These are phyloP conservation scores for Philopedon plagiatum DNA, from an alignment of 2,888 invertebrate genomes.

Conservation along the genomic window DNA sequence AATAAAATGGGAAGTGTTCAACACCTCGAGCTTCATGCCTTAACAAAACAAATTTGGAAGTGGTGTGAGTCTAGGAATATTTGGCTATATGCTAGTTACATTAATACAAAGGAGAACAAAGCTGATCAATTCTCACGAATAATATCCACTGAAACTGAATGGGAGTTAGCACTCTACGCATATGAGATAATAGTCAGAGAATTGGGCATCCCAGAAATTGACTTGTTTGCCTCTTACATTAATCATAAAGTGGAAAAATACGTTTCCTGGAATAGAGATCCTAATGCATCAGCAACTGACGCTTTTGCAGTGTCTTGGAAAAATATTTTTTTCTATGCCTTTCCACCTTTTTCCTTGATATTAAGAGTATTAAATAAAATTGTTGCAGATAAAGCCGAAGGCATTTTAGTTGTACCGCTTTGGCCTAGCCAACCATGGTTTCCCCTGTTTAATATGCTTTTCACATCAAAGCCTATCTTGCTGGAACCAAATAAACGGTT, in stretches of 20 bases:
- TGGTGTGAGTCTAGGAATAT: conserved; percentile 29
- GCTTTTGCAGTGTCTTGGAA: conserved; percentile 13
- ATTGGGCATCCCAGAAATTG: conserved; percentile 13
- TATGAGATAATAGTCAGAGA: too few species aligned
- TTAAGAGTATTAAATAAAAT: too few species aligned
- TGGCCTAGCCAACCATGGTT: too few species aligned
- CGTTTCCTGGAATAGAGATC: conserved; percentile 39
- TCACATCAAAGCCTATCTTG: too few species aligned
- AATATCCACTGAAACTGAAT: conserved; percentile 6
- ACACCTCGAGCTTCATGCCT: background rate
- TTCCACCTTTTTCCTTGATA: conserved; percentile 51
- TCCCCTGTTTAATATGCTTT: too few species aligned
- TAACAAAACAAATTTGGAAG: conserved; percentile 10
- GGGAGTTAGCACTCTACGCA: background rate
- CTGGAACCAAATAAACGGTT: too few species aligned
- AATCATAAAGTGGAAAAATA: conserved; percentile 21
- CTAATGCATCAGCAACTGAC: conserved; percentile 6
- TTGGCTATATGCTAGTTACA: conserved; percentile 26
- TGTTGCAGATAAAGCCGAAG: too few species aligned
- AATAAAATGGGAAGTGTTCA: conserved; percentile 29
- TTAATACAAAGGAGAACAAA: conserved; percentile 14
- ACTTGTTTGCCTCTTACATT: conserved; percentile 11
- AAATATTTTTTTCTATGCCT: conserved; percentile 43
- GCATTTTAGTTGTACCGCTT: too few species aligned
- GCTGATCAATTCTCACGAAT: conserved; percentile 18